Percentiles rank a stretch among this genome's conserved stretches.
Conservation (phyloP, 1,140 invertebrate genomes). For the Ptiloglossa arizonensis region DNA sequence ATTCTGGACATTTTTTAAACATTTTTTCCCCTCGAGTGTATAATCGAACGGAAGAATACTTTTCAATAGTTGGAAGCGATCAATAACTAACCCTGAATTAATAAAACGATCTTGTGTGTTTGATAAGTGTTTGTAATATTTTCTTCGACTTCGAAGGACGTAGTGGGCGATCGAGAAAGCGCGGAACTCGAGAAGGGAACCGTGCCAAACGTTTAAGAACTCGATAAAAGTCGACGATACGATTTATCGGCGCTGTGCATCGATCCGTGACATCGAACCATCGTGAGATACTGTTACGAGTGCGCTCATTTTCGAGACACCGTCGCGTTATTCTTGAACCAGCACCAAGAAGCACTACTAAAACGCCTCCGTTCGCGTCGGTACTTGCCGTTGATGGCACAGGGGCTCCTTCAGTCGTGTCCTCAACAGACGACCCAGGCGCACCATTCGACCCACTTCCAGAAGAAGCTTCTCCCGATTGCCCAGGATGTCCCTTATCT, state of each 20-base stretch:
- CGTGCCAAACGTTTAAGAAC: neutral
- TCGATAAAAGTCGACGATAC: neutral
- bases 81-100: no score
- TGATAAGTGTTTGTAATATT: no score
- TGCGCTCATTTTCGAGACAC: neutral
- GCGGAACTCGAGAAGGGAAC: neutral
- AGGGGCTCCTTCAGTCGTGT: conserved; percentile 86
- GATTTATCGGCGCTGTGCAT: neutral
- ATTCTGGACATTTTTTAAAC: no score
- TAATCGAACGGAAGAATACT: no score
- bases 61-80: no score
- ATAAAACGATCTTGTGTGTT: no score
- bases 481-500: conserved; percentile 82
- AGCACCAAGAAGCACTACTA: neutral
- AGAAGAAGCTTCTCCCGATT: conserved; percentile 87
- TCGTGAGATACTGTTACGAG: neutral
- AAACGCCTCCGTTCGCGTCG: neutral
- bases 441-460: conserved; percentile 88
- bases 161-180: neutral
- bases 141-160: conserved; percentile 1
- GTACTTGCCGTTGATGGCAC: conserved; percentile 72
- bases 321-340: neutral
- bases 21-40: no score
- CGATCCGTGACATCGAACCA: no score
- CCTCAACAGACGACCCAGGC: conserved; percentile 86